Evolutionary conservation across 2,797 vertebrate species (phyloP).

Genomic region (Platyrinchus mystaceus): DNA sequence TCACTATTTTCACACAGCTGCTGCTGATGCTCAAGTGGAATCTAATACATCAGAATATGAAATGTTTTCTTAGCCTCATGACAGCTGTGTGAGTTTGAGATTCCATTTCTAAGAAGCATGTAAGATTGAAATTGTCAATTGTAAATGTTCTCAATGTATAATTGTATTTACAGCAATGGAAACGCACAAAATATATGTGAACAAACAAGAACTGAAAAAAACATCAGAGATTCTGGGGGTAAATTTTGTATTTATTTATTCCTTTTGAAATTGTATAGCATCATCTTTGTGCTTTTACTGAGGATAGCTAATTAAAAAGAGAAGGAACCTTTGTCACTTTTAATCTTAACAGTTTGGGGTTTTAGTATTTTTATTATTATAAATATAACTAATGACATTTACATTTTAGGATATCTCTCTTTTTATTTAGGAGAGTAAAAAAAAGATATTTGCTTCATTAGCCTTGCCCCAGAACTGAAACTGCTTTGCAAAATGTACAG

Average conservation of each 20-base stretch:
- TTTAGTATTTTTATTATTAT: not conserved
- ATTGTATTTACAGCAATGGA: slow-evolving; percentile 86
- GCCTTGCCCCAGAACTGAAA: not conserved
- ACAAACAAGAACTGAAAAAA: slow-evolving; percentile 83
- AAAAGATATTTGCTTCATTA: not conserved
- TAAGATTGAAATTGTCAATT: not conserved
- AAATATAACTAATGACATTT: not conserved
- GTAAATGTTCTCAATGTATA: not conserved
- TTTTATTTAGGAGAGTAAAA: not conserved
- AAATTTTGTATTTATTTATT: not conserved
- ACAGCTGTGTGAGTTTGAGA: not conserved
- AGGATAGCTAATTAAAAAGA: not conserved
- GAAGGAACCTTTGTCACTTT: not conserved
- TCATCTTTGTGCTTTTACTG: not conserved
- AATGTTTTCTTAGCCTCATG: not conserved
- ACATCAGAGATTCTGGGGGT: slow-evolving; percentile 90
- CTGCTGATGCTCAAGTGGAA: not conserved
- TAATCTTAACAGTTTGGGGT: not conserved
- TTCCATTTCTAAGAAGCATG: not conserved
- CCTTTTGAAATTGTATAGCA: not conserved
- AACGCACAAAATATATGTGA: slow-evolving; percentile 83
- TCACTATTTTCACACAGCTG: not conserved
- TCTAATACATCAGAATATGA: not conserved
- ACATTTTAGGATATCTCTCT: not conserved
- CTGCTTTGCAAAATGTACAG: not conserved